phyloP scores from a whole-genome alignment of 2,113 vertebrate species.

The Chaetodon trifascialis region DNA sequence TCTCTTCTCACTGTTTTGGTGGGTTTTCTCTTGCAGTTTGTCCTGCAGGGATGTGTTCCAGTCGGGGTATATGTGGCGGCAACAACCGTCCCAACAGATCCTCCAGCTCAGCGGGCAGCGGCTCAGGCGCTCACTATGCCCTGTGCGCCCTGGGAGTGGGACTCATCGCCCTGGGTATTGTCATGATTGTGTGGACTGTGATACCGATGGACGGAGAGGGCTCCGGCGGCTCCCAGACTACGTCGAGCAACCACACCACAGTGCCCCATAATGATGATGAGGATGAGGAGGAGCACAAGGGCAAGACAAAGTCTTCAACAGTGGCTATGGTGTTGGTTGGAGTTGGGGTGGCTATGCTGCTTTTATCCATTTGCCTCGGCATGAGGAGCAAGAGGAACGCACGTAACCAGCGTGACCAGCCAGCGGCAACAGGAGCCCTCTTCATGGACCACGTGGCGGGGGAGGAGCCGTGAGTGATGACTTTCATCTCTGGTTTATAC shows the following conservation, averaged over 20 bases:
- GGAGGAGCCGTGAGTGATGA: conserved; percentile 71
- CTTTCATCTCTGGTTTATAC: not conserved
- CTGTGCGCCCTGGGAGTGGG: conserved; percentile 94
- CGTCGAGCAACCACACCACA: conserved; percentile 69
- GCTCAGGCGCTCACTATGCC: conserved; percentile 91
- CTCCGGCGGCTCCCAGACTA: not conserved
- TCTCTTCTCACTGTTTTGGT: not conserved
- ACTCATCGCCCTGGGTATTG: conserved; percentile 92
- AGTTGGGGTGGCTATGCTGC: conserved; percentile 85
- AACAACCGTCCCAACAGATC: conserved; percentile 47
- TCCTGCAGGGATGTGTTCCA: conserved; percentile 80
- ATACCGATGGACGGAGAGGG: conserved; percentile 79
- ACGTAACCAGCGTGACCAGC: conserved; percentile 51
- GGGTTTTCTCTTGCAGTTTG: conserved; percentile 29
- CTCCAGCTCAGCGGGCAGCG: conserved; percentile 60
- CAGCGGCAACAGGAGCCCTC: not conserved
- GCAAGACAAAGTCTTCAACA: conserved; percentile 88
- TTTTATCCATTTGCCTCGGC: conserved; percentile 91
- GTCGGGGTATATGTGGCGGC: conserved; percentile 69
- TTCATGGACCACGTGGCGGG: conserved; percentile 45
- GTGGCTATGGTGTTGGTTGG: conserved; percentile 94
- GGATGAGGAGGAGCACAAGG: not conserved
- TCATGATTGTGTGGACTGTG: conserved; percentile 97
- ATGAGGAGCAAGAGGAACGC: conserved; percentile 87
- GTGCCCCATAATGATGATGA: not conserved